Evolutionary conservation across 2,113 vertebrate species (phyloP).

Genomic region (Ardeotis arabs): DNA sequence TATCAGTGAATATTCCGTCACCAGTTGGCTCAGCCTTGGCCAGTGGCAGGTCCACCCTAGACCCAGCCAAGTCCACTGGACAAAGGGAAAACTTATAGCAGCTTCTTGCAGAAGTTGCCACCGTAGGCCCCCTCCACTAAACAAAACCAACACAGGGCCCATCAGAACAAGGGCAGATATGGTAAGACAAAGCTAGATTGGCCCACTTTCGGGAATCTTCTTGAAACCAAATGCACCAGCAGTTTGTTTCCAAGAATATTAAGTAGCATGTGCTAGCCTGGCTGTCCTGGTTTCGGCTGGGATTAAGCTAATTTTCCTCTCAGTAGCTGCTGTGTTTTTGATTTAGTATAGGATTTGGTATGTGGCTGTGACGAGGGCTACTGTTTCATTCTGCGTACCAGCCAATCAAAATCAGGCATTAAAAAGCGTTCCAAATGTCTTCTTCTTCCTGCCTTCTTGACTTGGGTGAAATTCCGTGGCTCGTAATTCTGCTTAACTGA

Average conservation of each 20-base stretch:
- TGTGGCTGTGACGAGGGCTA: neutral
- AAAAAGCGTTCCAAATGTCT: rapidly evolving
- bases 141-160: too few relatives aligned
- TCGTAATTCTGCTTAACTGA: neutral
- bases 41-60: too few relatives aligned
- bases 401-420: neutral
- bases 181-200: neutral
- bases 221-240: neutral
- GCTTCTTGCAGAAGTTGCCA: too few relatives aligned
- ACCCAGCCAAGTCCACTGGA: too few relatives aligned
- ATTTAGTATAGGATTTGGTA: too few relatives aligned
- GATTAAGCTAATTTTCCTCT: too few relatives aligned
- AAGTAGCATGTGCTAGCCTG: neutral
- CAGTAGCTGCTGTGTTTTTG: too few relatives aligned
- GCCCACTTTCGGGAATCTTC: neutral
- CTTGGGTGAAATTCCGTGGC: neutral
- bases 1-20: too few relatives aligned
- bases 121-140: too few relatives aligned
- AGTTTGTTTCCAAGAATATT: neutral
- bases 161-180: neutral
- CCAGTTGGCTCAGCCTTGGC: too few relatives aligned
- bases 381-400: neutral
- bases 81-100: too few relatives aligned
- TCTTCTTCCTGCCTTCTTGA: neutral
- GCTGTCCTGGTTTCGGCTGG: too few relatives aligned